Evolutionary conservation across 2,113 vertebrate genomes (phyloP), one percentile per base, ranked within the genome.

Genomic region (Hemiscyllium ocellatum): DNA sequence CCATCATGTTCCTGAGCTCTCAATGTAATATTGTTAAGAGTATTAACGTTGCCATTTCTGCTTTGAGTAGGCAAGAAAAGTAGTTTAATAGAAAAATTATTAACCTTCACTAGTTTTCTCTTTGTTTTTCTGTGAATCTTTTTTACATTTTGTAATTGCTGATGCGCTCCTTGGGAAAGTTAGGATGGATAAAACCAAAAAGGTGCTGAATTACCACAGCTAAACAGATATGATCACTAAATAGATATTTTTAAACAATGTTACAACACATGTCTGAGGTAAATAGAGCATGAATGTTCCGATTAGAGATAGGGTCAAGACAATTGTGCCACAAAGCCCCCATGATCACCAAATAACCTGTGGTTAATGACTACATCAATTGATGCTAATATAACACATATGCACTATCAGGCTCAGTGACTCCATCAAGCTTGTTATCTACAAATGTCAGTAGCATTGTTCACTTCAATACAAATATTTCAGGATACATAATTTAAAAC

Each of bases 351-450:
- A 69, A 69, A 47, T 94, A 94, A 94, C 68, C 93, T 72, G 65
- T 10, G 42, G 42, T 72, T 95, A 95, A 95, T 95, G 93, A 50
- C 65, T 94, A 69, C 42, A 95, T 95, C 93, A 29, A 50, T n/a
- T 95, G 65, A 47, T 29, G 93, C 70, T 95, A 50, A 95, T 95
- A 72, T 68, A 70, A 50, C 66, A 47, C 37, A 66, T n/a, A 37
- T 47, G 93, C 93, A 47, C 24, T 15, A 42, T 95, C 42, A 70
- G 37, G 7, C 93, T 50, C 66, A 95, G 93, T 95, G 70, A 70
- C 37, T 95, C 68, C 68, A 70, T 29, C 93, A 72, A 70, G 93
- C 68, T 29, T 50, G 42, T 50, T 70, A 7, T 56, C 37, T 94
- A 22, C 91, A 42, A 33, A 94, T 68, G 37, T 68, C n/a, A 94